A percentile compares a stretch with the other conserved stretches of the same genome.
These are phyloP conservation scores for Hermaeophaga mercurialis DNA, from an alignment of 2,888 invertebrate species.

Conservation along the genomic window DNA sequence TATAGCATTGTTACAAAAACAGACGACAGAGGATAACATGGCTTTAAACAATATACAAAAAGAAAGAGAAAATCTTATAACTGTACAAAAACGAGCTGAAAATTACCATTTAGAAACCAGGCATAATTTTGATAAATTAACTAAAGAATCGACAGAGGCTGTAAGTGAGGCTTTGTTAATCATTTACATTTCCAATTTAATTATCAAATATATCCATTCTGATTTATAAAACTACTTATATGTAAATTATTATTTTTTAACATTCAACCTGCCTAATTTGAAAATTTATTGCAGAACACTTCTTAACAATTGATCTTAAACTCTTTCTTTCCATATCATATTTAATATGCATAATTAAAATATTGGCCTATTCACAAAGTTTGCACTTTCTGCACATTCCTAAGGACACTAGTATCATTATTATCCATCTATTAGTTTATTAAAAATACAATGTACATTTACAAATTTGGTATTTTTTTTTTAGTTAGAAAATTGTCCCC, in stretches of 20 bases:
- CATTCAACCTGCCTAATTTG: too few relatives aligned
- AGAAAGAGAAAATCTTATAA: conserved; percentile 9
- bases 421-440: too few relatives aligned
- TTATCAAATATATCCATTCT: not conserved
- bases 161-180: conserved; percentile 13
- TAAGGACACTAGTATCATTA: too few relatives aligned
- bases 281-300: too few relatives aligned
- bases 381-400: too few relatives aligned
- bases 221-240: not conserved
- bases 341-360: too few relatives aligned
- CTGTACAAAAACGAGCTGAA: not conserved
- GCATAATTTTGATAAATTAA: conserved; percentile 7
- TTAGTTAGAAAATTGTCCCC: conserved; percentile 18
- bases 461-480: too few relatives aligned
- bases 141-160: conserved; percentile 16
- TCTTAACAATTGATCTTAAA: too few relatives aligned
- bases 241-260: too few relatives aligned
- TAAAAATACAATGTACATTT: too few relatives aligned
- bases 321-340: too few relatives aligned
- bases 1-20: conserved; percentile 13
- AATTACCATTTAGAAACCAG: conserved; percentile 7
- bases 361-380: too few relatives aligned
- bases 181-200: not conserved
- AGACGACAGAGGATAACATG: conserved; percentile 19
- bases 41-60: conserved; percentile 12